Evolutionary conservation across 2,888 invertebrate genomes (phyloP).

Genomic region (Erebia epiphron): DNA sequence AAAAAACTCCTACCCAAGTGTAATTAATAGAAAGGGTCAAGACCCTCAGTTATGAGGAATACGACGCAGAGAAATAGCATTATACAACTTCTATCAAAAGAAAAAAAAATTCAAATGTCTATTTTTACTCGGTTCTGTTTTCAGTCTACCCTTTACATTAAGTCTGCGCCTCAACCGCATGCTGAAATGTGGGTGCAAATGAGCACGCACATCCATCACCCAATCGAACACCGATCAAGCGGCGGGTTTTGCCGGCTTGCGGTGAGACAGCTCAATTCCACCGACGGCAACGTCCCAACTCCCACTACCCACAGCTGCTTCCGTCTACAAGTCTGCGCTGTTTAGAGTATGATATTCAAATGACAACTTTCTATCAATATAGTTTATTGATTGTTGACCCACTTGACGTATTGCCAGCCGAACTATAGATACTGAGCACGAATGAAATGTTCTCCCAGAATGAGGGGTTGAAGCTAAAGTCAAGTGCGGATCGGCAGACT

Average conservation of each 20-base stretch:
- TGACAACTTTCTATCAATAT: not conserved
- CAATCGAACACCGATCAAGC: conserved; percentile 45
- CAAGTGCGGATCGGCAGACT: no score
- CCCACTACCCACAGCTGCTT: conserved; percentile 36
- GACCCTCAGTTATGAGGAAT: no score
- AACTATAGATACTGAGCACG: no score
- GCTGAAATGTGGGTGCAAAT: conserved; percentile 46
- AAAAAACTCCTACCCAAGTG: no score
- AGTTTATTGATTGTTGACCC: no score
- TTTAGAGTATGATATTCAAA: conserved; percentile 4
- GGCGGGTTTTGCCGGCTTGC: conserved; percentile 43
- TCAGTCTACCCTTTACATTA: not conserved
- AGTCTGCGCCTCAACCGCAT: not conserved
- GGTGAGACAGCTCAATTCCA: conserved; percentile 45
- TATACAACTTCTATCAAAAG: not conserved
- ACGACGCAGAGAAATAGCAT: not conserved
- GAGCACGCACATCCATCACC: conserved; percentile 53
- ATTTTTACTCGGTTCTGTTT: not conserved
- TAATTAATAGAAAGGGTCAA: no score
- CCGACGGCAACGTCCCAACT: conserved; percentile 34
- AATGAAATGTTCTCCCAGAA: no score
- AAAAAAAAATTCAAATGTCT: no score
- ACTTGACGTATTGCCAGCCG: no score
- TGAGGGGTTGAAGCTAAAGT: no score
- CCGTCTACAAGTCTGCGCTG: conserved; percentile 16